A percentile compares a stretch with the other conserved stretches of the same genome.
These are phyloP conservation scores for Hoplostethus mediterraneus DNA, from an alignment of 2,797 vertebrate species.

Conservation along the genomic window DNA sequence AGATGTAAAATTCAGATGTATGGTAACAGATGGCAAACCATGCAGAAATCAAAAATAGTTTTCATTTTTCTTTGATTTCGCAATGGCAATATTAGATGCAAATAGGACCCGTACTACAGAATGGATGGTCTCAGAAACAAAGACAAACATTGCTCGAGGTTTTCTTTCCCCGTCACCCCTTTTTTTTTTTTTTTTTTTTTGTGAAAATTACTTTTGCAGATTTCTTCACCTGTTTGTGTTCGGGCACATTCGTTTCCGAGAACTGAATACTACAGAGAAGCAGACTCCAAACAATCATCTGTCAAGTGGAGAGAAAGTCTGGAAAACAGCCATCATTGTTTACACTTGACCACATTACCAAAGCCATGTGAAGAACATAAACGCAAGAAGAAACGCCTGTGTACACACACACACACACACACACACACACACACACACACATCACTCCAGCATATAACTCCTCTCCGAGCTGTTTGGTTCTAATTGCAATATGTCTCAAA, in stretches of 20 bases:
- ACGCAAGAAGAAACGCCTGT: constrained; percentile 11
- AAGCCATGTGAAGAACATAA: constrained; percentile 57
- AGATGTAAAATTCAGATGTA: constrained; percentile 75
- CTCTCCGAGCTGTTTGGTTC: constrained; percentile 65
- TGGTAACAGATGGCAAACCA: constrained; percentile 84
- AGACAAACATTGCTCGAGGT: constrained; percentile 72
- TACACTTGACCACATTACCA: constrained; percentile 77
- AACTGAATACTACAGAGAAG: constrained; percentile 73
- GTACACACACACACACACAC: neutral
- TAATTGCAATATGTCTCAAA: constrained; percentile 83
- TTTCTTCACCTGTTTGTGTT: constrained; percentile 81
- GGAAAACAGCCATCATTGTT: constrained; percentile 74
- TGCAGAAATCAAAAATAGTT: constrained; percentile 83
- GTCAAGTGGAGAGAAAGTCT: constrained; percentile 71
- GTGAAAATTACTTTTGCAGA: constrained; percentile 74
- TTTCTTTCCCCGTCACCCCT: constrained; percentile 41
- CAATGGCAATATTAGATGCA: constrained; percentile 81
- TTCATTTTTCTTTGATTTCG: constrained; percentile 83
- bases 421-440: constrained; percentile 20
- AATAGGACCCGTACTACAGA: constrained; percentile 77
- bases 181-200: constrained; percentile 48
- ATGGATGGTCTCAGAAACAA: constrained; percentile 72
- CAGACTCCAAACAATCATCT: constrained; percentile 80
- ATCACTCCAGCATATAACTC: constrained; percentile 51
- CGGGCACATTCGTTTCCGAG: constrained; percentile 74